Base-by-base conservation (phyloP, 2,113 vertebrate genomes). In the Conger conger region DNA sequence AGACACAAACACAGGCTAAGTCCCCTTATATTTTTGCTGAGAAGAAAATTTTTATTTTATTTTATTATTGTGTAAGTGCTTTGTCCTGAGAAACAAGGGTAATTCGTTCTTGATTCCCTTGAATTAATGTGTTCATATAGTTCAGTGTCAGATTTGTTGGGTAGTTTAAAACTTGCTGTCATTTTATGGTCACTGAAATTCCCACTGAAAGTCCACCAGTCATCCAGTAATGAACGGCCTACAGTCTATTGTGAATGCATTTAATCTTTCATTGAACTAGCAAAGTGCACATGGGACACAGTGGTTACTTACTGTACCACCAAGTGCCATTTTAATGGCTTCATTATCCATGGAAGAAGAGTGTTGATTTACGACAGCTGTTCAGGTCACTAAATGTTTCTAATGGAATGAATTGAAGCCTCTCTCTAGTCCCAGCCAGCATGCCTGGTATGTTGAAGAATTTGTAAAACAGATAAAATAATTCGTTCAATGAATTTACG, bases 321-420 rank as follows among this genome's bases (percentile, higher is more conserved):
- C 45, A 42, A 54, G 38, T 83, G 79, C 85, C 30, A 30, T 82
- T 80, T 88, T 87, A 80, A 84, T 83, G 53, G 40, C 54, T 83
- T 86, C 30, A 40, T 76, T 86, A 76, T 63, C 35, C 42, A 23
- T 15, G 80, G 77, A 82, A 33, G 53, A 86, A 42, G 83, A 82
- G 80, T 80, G 81, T 82, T 86, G 86, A 92, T 88, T 89, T 86
- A 85, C 80, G 13, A 90, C 93, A 92, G 89, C 91, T 93, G 91
- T 90, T 88, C 88, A 60, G 33, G 84, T 82, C 79, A 35, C 81
- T 79, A 35, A 76, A 36, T 36, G 30, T 53, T 83, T 35, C 40
- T 33, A 77, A 50, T 53, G 40, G 36, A 79, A 38, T 40, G 18
- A 40, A 79, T 79, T 42, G 38, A 15, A 73, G 68, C 68, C 68